Evolutionary conservation across 2,888 invertebrate species (phyloP).

Genomic region (Pogonocherus hispidulus): DNA sequence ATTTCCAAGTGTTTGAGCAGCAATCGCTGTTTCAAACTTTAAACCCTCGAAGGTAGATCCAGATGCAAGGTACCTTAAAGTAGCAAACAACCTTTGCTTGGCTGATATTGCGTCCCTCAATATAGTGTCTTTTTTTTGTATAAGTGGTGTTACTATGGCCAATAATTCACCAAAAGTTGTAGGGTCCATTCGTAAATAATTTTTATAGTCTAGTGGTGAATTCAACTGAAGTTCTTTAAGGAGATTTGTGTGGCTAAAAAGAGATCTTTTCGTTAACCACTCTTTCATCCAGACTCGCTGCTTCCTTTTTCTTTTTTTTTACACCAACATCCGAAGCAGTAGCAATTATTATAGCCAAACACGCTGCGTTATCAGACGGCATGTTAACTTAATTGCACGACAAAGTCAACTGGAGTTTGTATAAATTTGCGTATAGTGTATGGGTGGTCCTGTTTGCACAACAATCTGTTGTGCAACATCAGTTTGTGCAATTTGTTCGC

Average conservation of each 20-base stretch:
- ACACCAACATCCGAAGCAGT: slow-evolving; percentile 1
- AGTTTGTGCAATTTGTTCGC: slow-evolving; percentile 1
- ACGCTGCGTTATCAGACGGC: not conserved
- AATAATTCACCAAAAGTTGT: slow-evolving; percentile 32
- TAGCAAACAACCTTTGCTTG: slow-evolving; percentile 17
- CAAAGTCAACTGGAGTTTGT: not conserved
- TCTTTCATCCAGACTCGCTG: not conserved
- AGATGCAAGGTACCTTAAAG: slow-evolving; percentile 23
- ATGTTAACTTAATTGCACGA: not conserved
- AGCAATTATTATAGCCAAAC: slow-evolving; percentile 6
- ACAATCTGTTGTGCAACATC: too few species aligned
- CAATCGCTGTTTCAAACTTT: slow-evolving; percentile 24
- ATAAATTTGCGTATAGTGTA: too few species aligned
- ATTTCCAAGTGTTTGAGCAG: too few species aligned
- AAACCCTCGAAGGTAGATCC: slow-evolving; percentile 24
- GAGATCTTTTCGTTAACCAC: not conserved
- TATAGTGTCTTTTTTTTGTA: slow-evolving; percentile 27
- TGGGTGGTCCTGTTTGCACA: too few species aligned
- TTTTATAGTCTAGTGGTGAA: too few species aligned
- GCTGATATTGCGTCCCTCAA: slow-evolving; percentile 27
- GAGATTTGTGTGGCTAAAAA: slow-evolving; percentile 3
- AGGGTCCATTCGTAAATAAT: slow-evolving; percentile 28
- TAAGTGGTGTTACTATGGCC: slow-evolving; percentile 20
- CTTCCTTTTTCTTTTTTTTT: not conserved
- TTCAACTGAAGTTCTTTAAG: not conserved